These are phyloP conservation scores for Notamacropus eugenii DNA, from an alignment of 2,797 vertebrate genomes.

Conservation along the genomic window DNA sequence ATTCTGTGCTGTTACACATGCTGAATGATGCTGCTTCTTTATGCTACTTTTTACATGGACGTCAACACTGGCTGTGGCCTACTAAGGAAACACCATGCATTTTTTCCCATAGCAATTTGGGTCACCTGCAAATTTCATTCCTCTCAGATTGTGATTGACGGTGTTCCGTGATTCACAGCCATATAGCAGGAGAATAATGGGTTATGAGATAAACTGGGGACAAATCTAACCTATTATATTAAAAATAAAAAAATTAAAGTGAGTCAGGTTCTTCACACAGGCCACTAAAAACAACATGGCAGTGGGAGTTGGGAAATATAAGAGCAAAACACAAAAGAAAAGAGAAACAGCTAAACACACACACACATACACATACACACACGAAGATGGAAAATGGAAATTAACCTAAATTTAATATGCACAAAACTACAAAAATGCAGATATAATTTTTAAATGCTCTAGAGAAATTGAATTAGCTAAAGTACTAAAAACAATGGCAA, in stretches of 20 bases:
- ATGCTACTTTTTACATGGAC: neutral
- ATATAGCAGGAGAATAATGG: neutral
- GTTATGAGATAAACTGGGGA: neutral
- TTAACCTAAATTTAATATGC: neutral
- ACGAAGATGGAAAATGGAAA: neutral
- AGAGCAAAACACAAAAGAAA: neutral
- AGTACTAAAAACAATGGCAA: neutral
- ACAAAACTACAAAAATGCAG: neutral
- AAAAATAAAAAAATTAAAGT: neutral
- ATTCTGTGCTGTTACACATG: neutral
- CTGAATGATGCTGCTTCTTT: neutral
- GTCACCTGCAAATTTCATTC: neutral
- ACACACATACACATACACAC: no score
- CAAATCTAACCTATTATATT: neutral
- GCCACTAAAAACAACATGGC: neutral
- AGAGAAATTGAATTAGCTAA: neutral
- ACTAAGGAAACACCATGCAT: neutral
- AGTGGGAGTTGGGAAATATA: neutral
- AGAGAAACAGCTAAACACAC: neutral
- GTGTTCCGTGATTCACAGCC: neutral
- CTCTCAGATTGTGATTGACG: neutral
- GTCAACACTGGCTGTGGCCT: neutral
- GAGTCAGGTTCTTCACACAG: neutral
- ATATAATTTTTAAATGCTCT: neutral
- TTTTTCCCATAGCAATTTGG: neutral